Conservation (phyloP, 2,888 invertebrate genomes). For the Lapara coniferarum region DNA sequence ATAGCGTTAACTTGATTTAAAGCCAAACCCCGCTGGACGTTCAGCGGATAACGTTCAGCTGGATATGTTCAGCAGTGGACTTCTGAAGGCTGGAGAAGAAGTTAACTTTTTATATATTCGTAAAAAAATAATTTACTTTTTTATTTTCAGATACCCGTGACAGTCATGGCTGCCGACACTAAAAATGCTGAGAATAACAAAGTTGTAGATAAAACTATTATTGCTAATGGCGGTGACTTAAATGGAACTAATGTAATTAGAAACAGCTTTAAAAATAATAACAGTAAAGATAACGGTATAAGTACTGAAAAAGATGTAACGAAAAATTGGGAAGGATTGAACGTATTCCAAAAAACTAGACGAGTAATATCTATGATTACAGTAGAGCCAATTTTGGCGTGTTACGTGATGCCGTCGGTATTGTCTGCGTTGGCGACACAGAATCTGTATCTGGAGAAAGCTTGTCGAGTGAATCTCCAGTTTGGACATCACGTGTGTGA, state of each 20-base stretch:
- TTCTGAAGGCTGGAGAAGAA: no score
- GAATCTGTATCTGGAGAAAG: conserved; percentile 93
- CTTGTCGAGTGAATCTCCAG: conserved; percentile 91
- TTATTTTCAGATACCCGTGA: conserved; percentile 61
- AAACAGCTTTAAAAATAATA: conserved; percentile 60
- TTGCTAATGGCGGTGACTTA: conserved; percentile 63
- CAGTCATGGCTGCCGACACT: conserved; percentile 61
- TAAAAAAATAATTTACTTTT: conserved; percentile 41
- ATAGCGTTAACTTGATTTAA: neutral
- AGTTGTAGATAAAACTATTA: conserved; percentile 55
- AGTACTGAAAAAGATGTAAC: conserved; percentile 51
- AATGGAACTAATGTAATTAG: conserved; percentile 64
- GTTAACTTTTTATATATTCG: neutral
- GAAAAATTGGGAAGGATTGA: conserved; percentile 77
- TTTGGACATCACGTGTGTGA: conserved; percentile 89
- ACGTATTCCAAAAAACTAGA: conserved; percentile 80
- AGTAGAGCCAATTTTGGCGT: conserved; percentile 89
- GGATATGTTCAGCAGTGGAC: no score
- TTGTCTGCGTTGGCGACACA: conserved; percentile 90
- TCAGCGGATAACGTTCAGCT: no score
- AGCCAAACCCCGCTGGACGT: no score
- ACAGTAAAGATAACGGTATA: conserved; percentile 45
- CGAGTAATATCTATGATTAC: conserved; percentile 86
- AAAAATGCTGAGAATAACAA: conserved; percentile 60
- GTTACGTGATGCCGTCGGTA: conserved; percentile 87